Evolutionary conservation across 2,888 invertebrate genomes (phyloP).

Genomic region (Caenorhabditis angaria): DNA sequence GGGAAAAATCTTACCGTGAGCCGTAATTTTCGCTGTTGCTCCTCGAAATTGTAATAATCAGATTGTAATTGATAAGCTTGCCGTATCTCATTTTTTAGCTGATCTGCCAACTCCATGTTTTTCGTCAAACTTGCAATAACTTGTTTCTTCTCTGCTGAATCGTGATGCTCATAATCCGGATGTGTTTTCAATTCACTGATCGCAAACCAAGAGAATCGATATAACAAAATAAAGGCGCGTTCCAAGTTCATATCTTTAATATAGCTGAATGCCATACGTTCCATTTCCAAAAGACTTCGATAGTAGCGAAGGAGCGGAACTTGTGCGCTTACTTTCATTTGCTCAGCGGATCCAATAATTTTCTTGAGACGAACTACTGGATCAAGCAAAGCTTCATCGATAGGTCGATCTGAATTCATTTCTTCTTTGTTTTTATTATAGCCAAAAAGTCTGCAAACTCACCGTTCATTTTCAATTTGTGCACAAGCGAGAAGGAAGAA

Average conservation of each 20-base stretch:
- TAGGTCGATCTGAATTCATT: constrained; percentile 9
- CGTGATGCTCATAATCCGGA: constrained; percentile 12
- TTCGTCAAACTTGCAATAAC: neutral
- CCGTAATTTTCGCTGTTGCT: constrained; percentile 23
- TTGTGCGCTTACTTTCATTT: neutral
- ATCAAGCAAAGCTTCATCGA: constrained; percentile 14
- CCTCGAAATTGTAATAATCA: constrained; percentile 33
- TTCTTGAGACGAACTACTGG: constrained; percentile 13
- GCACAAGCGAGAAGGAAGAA: too few relatives aligned
- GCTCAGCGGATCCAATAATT: constrained; percentile 7
- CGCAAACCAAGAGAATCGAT: constrained; percentile 12
- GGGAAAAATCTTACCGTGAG: constrained; percentile 13
- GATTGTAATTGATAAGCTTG: constrained; percentile 32
- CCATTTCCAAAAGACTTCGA: constrained; percentile 27
- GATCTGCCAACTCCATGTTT: neutral
- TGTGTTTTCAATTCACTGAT: constrained; percentile 7
- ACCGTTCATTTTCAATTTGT: too few relatives aligned
- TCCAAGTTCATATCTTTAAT: constrained; percentile 8
- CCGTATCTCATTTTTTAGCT: constrained; percentile 9
- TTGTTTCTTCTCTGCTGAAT: constrained; percentile 10
- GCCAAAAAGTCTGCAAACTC: too few relatives aligned
- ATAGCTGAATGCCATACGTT: constrained; percentile 14
- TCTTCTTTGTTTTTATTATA: too few relatives aligned
- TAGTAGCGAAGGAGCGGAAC: constrained; percentile 21
- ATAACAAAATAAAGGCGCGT: constrained; percentile 10